These are phyloP conservation scores for Platichthys flesus DNA, from an alignment of 2,113 vertebrate genomes.

Conservation along the genomic window DNA sequence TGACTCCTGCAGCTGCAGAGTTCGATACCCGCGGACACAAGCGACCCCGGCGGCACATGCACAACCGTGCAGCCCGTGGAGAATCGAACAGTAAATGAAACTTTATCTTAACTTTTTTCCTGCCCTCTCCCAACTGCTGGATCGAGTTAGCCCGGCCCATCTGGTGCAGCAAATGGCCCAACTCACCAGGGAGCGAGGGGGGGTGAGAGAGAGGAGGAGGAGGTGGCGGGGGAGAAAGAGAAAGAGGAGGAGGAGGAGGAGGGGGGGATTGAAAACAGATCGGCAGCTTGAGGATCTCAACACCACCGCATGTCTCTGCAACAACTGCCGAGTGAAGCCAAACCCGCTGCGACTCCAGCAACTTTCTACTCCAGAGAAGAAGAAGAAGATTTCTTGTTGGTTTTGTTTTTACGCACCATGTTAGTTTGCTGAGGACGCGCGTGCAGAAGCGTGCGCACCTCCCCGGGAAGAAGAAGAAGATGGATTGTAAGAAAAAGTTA, in stretches of 20 bases:
- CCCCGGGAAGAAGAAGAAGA: conserved; percentile 41
- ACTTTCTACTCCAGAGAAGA: neutral
- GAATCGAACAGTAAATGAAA: conserved; percentile 66
- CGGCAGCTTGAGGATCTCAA: conserved; percentile 78
- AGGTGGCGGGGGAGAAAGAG: conserved; percentile 37
- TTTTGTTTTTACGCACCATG: conserved; percentile 16
- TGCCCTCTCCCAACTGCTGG: conserved; percentile 53
- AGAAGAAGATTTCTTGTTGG: too few relatives aligned
- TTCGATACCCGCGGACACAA: neutral
- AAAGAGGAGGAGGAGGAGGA: conserved; percentile 31
- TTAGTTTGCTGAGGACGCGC: conserved; percentile 42
- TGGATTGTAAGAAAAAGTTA: conserved; percentile 78
- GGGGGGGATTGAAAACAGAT: conserved; percentile 82
- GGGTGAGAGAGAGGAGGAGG: conserved; percentile 35
- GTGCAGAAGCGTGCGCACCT: neutral
- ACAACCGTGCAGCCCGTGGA: conserved; percentile 37
- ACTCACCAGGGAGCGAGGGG: conserved; percentile 71
- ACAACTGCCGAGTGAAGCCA: conserved; percentile 58
- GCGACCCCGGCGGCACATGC: neutral
- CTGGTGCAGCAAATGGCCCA: conserved; percentile 82
- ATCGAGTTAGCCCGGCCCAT: conserved; percentile 80
- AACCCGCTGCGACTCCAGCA: conserved; percentile 24
- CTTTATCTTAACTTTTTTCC: conserved; percentile 62
- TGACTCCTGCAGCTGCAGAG: neutral
- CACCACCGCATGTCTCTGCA: conserved; percentile 70